Base-by-base conservation (phyloP, 2,888 invertebrate genomes). In the Myathropa florea region DNA sequence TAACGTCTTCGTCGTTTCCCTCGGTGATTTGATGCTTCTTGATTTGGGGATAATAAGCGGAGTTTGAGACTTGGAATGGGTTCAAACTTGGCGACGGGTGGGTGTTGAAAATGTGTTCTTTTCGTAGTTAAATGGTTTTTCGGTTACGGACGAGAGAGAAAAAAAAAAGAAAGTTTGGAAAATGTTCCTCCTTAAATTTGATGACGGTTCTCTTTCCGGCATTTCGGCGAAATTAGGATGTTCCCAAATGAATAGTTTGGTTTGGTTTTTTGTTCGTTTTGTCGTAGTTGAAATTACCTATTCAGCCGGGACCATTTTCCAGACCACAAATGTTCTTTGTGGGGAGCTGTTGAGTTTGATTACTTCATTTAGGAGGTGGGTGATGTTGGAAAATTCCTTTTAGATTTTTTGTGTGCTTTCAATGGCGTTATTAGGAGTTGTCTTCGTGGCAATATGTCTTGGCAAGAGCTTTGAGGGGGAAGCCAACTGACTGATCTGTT, bases 181-280 rank as follows among this genome's bases (percentile, higher is more conserved):
- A 76, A 59, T 59, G 67, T 26, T 68, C 63, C 57, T 65, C 57
- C 2, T 71, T 59, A 39, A 46, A 79, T 39, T 79, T 71, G 70
- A 71, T 71, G 64, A 53, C 6, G 7, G 46, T 60, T 33, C 26
- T 57, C n/a, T 30, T 36, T 59, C 4, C 39, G 46, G 39, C 23
- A 46, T 21, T 70, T 68, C 21, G 63, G 33, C 26, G 30, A 33
- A 23, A 28, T 68, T 70, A 12, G 55, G 21, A 10, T 30, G 46
- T 59, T 76, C 59, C 59, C 65, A 70, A 39, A 61, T 63, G 77
- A 64, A 71, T 64, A 71, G 68, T 77, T 77, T 26, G 23, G 60
- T 53, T 60, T 36, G 26, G 24, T 26, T 78, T 68, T 78, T 39
- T 6, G 7, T 46, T 46, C 18, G 46, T n/a, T 46, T 46, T 46